Base-by-base conservation (phyloP, 2,888 invertebrate genomes). In the Oxystoma pomonae region DNA sequence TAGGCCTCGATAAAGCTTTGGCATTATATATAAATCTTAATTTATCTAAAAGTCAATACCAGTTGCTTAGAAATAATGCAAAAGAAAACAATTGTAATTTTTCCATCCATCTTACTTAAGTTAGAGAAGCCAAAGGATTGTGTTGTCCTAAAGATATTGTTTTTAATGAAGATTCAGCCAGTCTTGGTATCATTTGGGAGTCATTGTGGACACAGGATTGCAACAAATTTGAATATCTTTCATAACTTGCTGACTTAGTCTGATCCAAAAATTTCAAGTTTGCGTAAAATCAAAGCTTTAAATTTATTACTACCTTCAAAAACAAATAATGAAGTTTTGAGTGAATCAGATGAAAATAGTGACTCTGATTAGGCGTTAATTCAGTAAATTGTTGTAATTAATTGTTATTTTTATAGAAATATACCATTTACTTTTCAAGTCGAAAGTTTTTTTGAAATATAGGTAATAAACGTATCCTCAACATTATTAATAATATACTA, bases 131-230 rank as follows among this genome's bases (percentile, higher is more conserved):
- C n/a, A n/a, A n/a, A n/a, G n/a, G n/a, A n/a, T 50, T 12, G 12
- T 12, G n/a, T 50, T 12, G n/a, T 12, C n/a, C n/a, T 9, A 50
- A 50, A 12, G 50, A 50, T 50, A 50, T 50, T n/a, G 9, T 9
- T 50, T n/a, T 50, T 12, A 50, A 50, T 50, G 50, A 50, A 50
- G 9, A 50, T 50, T 50, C 50, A 50, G 50, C 50, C n/a, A 9
- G 12, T n/a, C 12, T 50, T 50, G 50, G n/a, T 50, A n/a, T 50
- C 50, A n/a, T 50, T 50, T 50, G 50, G 50, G 50, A n/a, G n/a
- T 50, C 50, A 50, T 50, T 50, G 50, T 50, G 50, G 50, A 50
- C 50, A n/a, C n/a, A n/a, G n/a, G n/a, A n/a, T n/a, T 50, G 50
- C 50, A 50, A 50, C 50, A 50, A n/a, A 50, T 50, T 50, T 50